A percentile compares a stretch with the other conserved stretches of the same genome.
phyloP scores from a whole-genome alignment of 2,888 invertebrate genomes.

The Oscheius myriophilus region DNA sequence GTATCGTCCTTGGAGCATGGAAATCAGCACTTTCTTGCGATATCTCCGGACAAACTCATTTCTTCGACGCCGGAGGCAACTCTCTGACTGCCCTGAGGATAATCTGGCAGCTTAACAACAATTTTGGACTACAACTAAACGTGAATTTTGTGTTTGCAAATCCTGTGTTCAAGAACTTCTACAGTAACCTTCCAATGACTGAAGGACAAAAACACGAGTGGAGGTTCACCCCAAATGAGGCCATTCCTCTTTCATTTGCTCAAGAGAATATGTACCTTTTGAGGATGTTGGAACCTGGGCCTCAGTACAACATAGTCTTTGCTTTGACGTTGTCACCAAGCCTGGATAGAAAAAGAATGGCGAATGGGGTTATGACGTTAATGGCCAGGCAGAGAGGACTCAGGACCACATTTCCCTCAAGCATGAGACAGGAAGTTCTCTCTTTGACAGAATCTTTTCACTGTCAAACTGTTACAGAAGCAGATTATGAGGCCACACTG shows the following conservation, averaged over 20 bases:
- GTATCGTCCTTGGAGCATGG: slow-evolving; percentile 9
- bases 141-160: slow-evolving; percentile 52
- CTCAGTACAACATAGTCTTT: slow-evolving; percentile 64
- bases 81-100: slow-evolving; percentile 64
- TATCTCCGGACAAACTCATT: slow-evolving; percentile 38
- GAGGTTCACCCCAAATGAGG: neutral
- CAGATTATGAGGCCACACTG: neutral
- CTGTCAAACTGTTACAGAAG: neutral
- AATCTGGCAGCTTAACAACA: slow-evolving; percentile 57
- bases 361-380: slow-evolving; percentile 36
- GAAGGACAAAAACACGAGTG: neutral
- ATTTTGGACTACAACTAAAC: slow-evolving; percentile 29
- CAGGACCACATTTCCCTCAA: slow-evolving; percentile 39
- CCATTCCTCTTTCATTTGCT: slow-evolving; percentile 44
- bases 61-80: slow-evolving; percentile 64
- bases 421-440: slow-evolving; percentile 39
- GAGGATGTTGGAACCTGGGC: slow-evolving; percentile 42
- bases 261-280: slow-evolving; percentile 66
- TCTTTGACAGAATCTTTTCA: slow-evolving; percentile 55
- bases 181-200: slow-evolving; percentile 1
- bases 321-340: slow-evolving; percentile 36
- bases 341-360: slow-evolving; percentile 36
- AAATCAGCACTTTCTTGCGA: slow-evolving; percentile 14
- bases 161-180: slow-evolving; percentile 44
- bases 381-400: slow-evolving; percentile 51